These are phyloP conservation scores for Gallinago undulata DNA, from an alignment of 2,113 vertebrate species.

Conservation along the genomic window DNA sequence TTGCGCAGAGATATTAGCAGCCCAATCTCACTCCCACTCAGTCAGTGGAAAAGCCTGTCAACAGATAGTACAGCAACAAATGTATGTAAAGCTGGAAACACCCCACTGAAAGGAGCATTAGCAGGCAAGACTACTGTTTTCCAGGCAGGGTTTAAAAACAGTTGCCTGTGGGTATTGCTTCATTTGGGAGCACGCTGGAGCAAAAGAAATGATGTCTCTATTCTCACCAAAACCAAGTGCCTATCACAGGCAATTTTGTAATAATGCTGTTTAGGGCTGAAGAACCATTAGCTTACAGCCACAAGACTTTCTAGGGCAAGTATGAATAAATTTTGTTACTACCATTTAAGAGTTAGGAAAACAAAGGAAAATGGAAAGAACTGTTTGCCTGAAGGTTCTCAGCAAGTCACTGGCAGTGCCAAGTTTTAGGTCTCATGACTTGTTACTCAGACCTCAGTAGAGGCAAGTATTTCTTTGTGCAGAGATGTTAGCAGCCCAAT, in stretches of 20 bases:
- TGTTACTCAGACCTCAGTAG: background rate
- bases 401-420: background rate
- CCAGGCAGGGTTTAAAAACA: background rate
- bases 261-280: background rate
- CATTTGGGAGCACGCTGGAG: constrained; percentile 1
- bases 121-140: background rate
- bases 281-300: background rate
- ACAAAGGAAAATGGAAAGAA: background rate
- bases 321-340: background rate
- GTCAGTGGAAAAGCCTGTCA: background rate
- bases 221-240: background rate
- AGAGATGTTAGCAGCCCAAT: background rate
- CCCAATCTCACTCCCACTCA: background rate
- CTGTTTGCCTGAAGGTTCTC: background rate
- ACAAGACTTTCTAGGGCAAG: background rate
- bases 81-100: background rate
- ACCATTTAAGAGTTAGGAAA: background rate
- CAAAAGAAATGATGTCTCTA: constrained; percentile 43
- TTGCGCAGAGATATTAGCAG: background rate
- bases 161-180: background rate
- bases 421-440: background rate
- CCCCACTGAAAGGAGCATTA: background rate
- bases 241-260: background rate
- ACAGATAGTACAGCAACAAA: background rate
- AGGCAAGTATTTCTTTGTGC: background rate